These are phyloP conservation scores for Rhorus exstirpatorius DNA, from an alignment of 2,888 invertebrate genomes.

Conservation along the genomic window DNA sequence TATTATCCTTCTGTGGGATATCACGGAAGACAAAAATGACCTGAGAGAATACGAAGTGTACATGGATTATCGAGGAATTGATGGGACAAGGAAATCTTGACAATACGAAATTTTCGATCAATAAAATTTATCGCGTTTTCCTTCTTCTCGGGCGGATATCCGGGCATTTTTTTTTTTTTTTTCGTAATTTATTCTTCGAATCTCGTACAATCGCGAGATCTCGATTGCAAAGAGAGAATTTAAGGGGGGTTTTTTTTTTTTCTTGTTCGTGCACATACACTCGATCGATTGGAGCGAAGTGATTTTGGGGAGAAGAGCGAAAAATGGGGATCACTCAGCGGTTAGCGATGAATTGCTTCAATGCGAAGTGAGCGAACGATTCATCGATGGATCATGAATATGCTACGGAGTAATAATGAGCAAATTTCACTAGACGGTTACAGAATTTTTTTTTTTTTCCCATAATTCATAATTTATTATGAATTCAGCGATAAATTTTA, in stretches of 20 bases:
- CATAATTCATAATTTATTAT: too few relatives aligned
- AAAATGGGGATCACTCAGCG: background rate
- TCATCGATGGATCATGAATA: too few relatives aligned
- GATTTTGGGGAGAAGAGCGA: background rate
- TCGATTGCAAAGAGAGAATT: background rate
- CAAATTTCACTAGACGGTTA: too few relatives aligned
- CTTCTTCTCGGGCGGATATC: constrained; percentile 17
- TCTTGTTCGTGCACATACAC: constrained; percentile 4
- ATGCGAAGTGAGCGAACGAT: too few relatives aligned
- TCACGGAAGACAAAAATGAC: constrained; percentile 25
- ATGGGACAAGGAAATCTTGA: constrained; percentile 52
- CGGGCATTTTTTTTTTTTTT: constrained; percentile 13
- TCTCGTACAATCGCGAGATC: constrained; percentile 7
- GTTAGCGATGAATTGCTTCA: background rate
- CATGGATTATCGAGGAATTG: constrained; percentile 43
- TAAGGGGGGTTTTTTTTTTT: constrained; percentile 4
- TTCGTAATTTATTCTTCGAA: constrained; percentile 14
- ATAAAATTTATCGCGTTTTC: background rate
- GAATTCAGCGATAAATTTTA: too few relatives aligned
- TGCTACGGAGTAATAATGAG: too few relatives aligned
- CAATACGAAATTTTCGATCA: constrained; percentile 50
- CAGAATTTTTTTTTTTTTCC: too few relatives aligned
- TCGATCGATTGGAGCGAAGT: background rate
- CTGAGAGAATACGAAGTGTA: constrained; percentile 37
- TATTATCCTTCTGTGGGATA: constrained; percentile 26